Evolutionary conservation across 2,888 invertebrate genomes (phyloP).

Genomic region (Aproaerema taeniolella): DNA sequence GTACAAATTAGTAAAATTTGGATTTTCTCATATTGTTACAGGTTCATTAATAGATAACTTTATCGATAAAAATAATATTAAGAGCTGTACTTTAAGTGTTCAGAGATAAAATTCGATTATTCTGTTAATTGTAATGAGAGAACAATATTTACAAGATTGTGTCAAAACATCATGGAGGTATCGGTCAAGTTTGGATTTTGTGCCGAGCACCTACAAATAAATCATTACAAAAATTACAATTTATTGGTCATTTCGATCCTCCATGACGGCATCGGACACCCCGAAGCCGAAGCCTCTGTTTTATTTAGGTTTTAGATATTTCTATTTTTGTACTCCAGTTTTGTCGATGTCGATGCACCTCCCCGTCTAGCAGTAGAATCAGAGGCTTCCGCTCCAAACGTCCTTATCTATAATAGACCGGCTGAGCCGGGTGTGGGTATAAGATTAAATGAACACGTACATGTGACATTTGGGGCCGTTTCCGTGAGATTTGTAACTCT

Average conservation of each 20-base stretch:
- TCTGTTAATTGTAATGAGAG: constrained; percentile 61
- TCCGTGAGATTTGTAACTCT: too few species aligned
- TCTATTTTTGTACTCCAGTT: constrained; percentile 37
- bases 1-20: constrained; percentile 77
- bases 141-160: constrained; percentile 46
- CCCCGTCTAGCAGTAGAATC: constrained; percentile 19
- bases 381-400: constrained; percentile 34
- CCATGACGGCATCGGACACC: constrained; percentile 40
- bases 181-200: constrained; percentile 19
- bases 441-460: constrained; percentile 13
- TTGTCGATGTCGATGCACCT: constrained; percentile 17
- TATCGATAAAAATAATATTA: constrained; percentile 68
- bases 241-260: constrained; percentile 31
- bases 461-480: constrained; percentile 15
- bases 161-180: constrained; percentile 42
- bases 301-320: constrained; percentile 27
- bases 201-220: constrained; percentile 7
- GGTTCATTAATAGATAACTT: constrained; percentile 75
- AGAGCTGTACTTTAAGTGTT: constrained; percentile 78
- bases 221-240: constrained; percentile 11
- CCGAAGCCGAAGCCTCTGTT: constrained; percentile 36
- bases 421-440: constrained; percentile 14
- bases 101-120: constrained; percentile 67
- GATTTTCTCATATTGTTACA: constrained; percentile 76
- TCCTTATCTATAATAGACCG: constrained; percentile 17